Evolutionary conservation across 2,888 invertebrate genomes (phyloP).

Genomic region (Frankliniella intonsa): DNA sequence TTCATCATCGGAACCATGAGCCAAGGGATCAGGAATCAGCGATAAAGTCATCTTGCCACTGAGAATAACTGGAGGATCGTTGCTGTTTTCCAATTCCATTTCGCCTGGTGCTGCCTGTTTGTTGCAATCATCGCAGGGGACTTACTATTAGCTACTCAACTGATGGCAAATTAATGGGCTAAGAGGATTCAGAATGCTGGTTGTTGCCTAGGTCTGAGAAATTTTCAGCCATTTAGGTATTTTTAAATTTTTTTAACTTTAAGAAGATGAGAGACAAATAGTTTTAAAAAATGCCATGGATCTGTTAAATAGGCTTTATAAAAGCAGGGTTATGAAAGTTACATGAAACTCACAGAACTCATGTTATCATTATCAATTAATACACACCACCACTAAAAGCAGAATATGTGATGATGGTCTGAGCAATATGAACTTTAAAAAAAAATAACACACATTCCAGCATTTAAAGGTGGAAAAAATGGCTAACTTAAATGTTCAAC

Average conservation of each 20-base stretch:
- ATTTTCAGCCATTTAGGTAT: no score
- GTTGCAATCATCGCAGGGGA: constrained; percentile 9
- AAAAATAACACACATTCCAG: no score
- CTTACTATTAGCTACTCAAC: constrained; percentile 3
- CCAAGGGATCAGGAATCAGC: constrained; percentile 16
- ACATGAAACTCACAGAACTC: constrained; percentile 18
- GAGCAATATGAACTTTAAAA: not conserved
- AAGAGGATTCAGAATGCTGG: constrained; percentile 7
- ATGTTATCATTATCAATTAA: constrained; percentile 9
- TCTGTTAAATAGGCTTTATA: not conserved
- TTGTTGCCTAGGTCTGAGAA: not conserved
- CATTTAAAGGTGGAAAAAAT: no score
- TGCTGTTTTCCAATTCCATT: constrained; percentile 13
- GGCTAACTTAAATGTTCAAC: not conserved
- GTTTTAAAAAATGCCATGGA: not conserved
- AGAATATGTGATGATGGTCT: constrained; percentile 10
- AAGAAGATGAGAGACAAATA: not conserved
- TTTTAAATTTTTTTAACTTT: not conserved
- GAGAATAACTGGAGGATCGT: constrained; percentile 26
- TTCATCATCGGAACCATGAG: constrained; percentile 23
- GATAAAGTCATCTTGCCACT: constrained; percentile 25
- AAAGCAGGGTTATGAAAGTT: constrained; percentile 9
- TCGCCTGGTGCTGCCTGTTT: constrained; percentile 22
- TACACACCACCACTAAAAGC: not conserved
- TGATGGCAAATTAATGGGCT: not conserved